Percentiles rank a stretch among this genome's conserved stretches.
Conservation (phyloP, 2,888 invertebrate species). For the Axea sp. region DNA sequence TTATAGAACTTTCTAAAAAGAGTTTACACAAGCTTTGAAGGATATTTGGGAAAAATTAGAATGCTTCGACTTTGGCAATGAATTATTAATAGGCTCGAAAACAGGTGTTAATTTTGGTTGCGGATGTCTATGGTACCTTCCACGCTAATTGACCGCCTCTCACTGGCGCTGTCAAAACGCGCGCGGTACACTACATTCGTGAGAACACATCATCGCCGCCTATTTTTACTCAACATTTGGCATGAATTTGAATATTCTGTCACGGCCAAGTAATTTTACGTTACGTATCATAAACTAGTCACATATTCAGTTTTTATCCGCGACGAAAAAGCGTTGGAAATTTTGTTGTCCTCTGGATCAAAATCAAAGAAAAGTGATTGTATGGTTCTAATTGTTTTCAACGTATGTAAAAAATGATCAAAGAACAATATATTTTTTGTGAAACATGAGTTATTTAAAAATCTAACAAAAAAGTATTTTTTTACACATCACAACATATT, state of each 20-base stretch:
- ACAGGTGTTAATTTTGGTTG: constrained; percentile 44
- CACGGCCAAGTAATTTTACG: constrained; percentile 38
- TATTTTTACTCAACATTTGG: constrained; percentile 57
- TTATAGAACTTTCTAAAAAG: too few species aligned
- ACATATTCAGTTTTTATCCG: constrained; percentile 1
- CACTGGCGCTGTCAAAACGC: constrained; percentile 49
- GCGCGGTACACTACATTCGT: constrained; percentile 20
- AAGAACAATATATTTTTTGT: too few species aligned
- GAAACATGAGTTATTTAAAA: too few species aligned
- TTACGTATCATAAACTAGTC: constrained; percentile 22
- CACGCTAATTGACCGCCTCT: constrained; percentile 35
- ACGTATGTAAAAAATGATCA: too few species aligned
- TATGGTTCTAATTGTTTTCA: too few species aligned
- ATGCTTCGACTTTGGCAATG: constrained; percentile 28
- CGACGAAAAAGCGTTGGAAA: too few species aligned
- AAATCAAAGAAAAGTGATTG: too few species aligned
- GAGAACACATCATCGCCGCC: constrained; percentile 7
- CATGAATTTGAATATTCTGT: constrained; percentile 37
- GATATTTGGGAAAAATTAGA: too few species aligned
- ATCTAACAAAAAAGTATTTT: too few species aligned
- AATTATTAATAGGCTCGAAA: constrained; percentile 35
- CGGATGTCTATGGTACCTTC: constrained; percentile 32
- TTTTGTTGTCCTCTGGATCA: too few species aligned
- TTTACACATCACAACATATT: too few species aligned
- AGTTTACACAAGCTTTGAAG: too few species aligned